These are phyloP conservation scores for Amblyornis subalaris DNA, from an alignment of 2,113 vertebrate genomes.

Conservation along the genomic window DNA sequence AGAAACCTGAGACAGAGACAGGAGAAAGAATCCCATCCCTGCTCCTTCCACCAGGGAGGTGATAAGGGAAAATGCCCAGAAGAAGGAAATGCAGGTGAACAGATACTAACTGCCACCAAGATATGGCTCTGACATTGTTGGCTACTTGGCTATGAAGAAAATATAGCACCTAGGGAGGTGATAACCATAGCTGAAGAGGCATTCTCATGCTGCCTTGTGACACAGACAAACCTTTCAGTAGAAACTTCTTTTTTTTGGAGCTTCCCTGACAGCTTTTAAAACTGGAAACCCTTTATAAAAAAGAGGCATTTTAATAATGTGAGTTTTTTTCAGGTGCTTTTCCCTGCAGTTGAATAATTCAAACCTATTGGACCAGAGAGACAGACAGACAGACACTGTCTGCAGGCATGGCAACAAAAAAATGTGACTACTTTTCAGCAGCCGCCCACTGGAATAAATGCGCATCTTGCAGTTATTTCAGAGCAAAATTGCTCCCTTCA, in stretches of 20 bases:
- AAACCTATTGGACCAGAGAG: background rate
- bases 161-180: background rate
- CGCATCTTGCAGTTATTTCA: slow-evolving; percentile 8
- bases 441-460: slow-evolving; percentile 15
- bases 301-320: background rate
- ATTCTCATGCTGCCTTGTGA: background rate
- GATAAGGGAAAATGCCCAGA: background rate
- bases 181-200: background rate
- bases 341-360: background rate
- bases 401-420: slow-evolving; percentile 56
- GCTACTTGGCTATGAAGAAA: background rate
- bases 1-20: background rate
- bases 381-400: slow-evolving; percentile 33
- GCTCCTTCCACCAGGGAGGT: background rate
- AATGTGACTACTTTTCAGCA: slow-evolving; percentile 28
- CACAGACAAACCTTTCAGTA: background rate
- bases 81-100: background rate
- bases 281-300: background rate
- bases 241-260: background rate
- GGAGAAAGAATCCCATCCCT: background rate
- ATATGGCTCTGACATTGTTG: background rate
- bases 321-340: background rate
- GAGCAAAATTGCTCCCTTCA: background rate
- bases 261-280: background rate
- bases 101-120: background rate